Evolutionary conservation across 2,888 invertebrate species (phyloP).

Genomic region (Platycnemis pennipes): DNA sequence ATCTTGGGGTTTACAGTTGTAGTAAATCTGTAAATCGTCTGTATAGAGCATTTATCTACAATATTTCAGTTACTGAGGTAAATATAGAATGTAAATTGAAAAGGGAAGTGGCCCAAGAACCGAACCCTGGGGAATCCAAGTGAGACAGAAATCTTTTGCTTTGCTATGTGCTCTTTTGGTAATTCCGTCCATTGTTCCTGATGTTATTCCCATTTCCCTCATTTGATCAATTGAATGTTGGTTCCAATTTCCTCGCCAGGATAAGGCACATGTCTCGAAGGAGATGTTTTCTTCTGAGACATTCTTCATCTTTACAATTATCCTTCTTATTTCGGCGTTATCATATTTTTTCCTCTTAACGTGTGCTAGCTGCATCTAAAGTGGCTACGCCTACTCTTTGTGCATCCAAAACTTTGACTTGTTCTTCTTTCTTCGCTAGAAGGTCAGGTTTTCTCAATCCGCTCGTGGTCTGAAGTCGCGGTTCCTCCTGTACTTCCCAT

Average conservation of each 20-base stretch:
- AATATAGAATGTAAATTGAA: no score
- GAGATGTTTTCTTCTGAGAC: neutral
- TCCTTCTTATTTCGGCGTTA: neutral
- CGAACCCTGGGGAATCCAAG: no score
- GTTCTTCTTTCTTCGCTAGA: slow-evolving; percentile 71
- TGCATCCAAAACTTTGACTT: neutral
- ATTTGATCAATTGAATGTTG: neutral
- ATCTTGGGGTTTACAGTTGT: no score
- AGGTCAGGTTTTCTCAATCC: slow-evolving; percentile 76
- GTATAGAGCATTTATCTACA: no score
- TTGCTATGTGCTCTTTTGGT: neutral
- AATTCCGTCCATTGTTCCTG: neutral
- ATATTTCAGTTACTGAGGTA: no score
- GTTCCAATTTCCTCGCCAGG: neutral
- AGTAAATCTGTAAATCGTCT: no score
- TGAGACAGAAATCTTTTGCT: no score
- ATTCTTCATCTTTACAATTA: neutral
- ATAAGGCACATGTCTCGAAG: neutral
- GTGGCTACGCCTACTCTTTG: neutral
- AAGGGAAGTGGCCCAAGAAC: no score
- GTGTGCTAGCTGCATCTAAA: neutral
- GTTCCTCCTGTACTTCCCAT: slow-evolving; percentile 75
- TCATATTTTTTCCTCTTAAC: neutral
- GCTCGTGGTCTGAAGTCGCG: slow-evolving; percentile 72
- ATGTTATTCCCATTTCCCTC: neutral